Evolutionary conservation across 2,888 invertebrate genomes (phyloP), one percentile per base, ranked within the genome.

Genomic region (Steromphala cineraria): DNA sequence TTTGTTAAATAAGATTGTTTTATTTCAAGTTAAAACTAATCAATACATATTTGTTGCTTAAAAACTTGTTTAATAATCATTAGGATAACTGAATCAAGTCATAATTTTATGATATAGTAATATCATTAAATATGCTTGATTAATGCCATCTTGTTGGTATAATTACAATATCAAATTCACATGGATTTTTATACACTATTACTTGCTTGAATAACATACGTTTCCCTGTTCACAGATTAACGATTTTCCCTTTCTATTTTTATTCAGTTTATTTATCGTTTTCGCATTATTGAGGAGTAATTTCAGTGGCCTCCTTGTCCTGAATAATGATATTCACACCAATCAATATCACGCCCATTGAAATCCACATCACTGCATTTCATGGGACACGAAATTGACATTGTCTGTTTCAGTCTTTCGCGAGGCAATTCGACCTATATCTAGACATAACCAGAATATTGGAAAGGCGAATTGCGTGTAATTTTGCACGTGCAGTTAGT

Each of bases 271-370:
- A 36, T 71, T 71, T 71, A 71, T 71, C 71, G 71, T 31, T 71
- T 71, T 71, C 71, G 36, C 71, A 71, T 71, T 71, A 71, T n/a
- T 28, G 71, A n/a, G 36, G 36, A 36, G 71, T 36, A 71, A 71
- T 71, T 71, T 71, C 31, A 40, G 71, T 17, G 31, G 71, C 19
- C 40, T 28, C 71, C 31, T 36, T 71, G 36, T 71, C 36, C 36
- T 71, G 71, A 71, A 71, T 36, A 31, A 36, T 40, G 40, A 71
- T 71, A 71, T 71, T 71, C 71, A 36, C 40, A 71, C 71, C 17
- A 71, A 71, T 71, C 71, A 71, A 71, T 71, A 71, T 28, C 71
- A 36, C 28, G 19, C 31, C 71, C 71, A 71, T 71, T 71, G 71
- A 71, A 71, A 71, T 71, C 71, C 28, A 36, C 71, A 71, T 36